phyloP scores from a whole-genome alignment of 64 coral and sea anemone species.

The Pocillopora verrucosa region DNA sequence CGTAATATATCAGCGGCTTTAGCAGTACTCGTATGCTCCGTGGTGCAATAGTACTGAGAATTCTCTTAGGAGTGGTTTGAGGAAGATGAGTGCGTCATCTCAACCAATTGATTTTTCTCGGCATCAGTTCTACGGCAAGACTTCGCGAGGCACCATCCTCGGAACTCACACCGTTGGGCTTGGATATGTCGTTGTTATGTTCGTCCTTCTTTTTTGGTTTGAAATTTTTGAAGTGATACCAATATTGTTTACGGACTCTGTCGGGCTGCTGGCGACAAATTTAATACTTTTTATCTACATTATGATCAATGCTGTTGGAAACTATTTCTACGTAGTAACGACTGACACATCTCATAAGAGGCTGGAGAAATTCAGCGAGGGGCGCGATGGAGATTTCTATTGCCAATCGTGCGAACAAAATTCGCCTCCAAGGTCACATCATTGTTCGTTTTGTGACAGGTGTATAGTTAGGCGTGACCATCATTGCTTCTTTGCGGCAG shows the following conservation, averaged over 20 bases:
- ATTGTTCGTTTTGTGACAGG: slow-evolving; percentile 70
- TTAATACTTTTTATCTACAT: slow-evolving; percentile 36
- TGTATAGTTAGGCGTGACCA: slow-evolving; percentile 79
- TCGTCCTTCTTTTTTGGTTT: slow-evolving; percentile 28
- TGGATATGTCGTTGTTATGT: slow-evolving; percentile 67
- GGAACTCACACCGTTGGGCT: slow-evolving; percentile 49
- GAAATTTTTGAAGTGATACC: slow-evolving; percentile 66
- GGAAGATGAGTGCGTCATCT: neutral
- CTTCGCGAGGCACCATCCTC: slow-evolving; percentile 13
- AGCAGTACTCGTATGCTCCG: neutral
- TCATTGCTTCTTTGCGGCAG: slow-evolving; percentile 83
- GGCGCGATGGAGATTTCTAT: slow-evolving; percentile 52
- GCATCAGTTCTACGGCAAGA: slow-evolving; percentile 52
- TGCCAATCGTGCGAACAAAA: slow-evolving; percentile 88
- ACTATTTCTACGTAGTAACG: slow-evolving; percentile 69
- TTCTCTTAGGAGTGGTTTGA: neutral
- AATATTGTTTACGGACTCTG: slow-evolving; percentile 48
- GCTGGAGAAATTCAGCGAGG: slow-evolving; percentile 3
- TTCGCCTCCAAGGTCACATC: slow-evolving; percentile 85
- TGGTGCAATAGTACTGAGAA: slow-evolving; percentile 4
- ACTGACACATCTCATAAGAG: slow-evolving; percentile 69
- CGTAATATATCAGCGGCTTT: slow-evolving; percentile 1
- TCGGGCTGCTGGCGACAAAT: slow-evolving; percentile 23
- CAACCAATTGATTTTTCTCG: neutral
- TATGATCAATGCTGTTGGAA: slow-evolving; percentile 57